phyloP scores from a whole-genome alignment of 2,888 invertebrate genomes.

The Philereme vetulata region DNA sequence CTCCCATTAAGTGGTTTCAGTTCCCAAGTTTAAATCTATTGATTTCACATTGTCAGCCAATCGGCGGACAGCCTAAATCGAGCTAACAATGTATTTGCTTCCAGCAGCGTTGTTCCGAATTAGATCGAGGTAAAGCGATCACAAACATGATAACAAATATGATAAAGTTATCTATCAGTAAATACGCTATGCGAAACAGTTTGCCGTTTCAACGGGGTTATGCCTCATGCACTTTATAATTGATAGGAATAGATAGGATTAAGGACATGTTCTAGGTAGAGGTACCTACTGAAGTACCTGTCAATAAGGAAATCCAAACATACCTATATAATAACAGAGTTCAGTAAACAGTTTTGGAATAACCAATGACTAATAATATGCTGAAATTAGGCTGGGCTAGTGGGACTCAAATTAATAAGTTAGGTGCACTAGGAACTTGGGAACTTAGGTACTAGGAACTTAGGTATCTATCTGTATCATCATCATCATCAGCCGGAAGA shows the following conservation, averaged over 20 bases:
- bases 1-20: slow-evolving; percentile 11
- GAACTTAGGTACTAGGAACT: no score
- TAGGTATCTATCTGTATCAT: no score
- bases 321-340: no score
- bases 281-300: slow-evolving; percentile 8
- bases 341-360: no score
- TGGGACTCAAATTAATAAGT: no score
- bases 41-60: slow-evolving; percentile 22
- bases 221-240: slow-evolving; percentile 7
- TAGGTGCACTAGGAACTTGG: no score
- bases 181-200: slow-evolving; percentile 54
- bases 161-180: slow-evolving; percentile 61
- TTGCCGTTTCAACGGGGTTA: slow-evolving; percentile 32
- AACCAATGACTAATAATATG: no score
- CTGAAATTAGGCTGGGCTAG: no score
- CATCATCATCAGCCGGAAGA: no score
- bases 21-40: slow-evolving; percentile 14
- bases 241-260: slow-evolving; percentile 9
- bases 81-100: slow-evolving; percentile 28
- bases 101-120: slow-evolving; percentile 51
- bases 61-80: slow-evolving; percentile 19
- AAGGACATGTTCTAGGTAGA: background rate
- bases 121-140: slow-evolving; percentile 70
- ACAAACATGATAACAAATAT: slow-evolving; percentile 59
- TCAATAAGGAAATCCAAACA: slow-evolving; percentile 20